Conservation (phyloP, 2,113 vertebrate genomes). For the Orycteropus afer region DNA sequence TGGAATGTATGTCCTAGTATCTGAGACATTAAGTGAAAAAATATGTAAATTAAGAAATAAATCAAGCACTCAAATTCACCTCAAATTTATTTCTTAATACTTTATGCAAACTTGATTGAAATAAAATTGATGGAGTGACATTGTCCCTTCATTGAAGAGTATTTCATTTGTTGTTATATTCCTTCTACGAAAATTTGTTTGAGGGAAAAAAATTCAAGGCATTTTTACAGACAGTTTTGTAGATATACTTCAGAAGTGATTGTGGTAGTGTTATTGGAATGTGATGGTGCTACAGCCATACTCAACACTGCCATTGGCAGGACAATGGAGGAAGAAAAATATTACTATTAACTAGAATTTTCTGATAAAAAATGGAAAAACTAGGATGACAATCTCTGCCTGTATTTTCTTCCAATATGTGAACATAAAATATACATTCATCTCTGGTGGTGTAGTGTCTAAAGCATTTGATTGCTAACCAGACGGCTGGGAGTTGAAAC, state of each 20-base stretch:
- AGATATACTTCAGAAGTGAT: background rate
- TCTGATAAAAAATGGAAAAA: background rate
- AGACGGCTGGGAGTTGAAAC: no score
- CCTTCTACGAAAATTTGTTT: background rate
- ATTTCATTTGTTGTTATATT: background rate
- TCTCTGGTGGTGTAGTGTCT: no score
- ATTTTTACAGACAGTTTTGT: background rate
- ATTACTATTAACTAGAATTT: background rate
- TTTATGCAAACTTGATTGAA: background rate
- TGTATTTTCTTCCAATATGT: background rate
- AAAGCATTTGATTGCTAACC: no score
- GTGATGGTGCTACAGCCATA: background rate
- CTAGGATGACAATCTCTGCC: background rate
- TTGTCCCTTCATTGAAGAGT: background rate
- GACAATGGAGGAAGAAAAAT: background rate
- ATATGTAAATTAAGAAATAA: background rate
- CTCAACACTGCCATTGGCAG: background rate
- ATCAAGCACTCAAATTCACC: background rate
- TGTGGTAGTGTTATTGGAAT: background rate
- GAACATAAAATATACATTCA: background rate
- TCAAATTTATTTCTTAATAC: background rate
- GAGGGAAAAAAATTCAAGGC: background rate
- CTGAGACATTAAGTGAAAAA: background rate
- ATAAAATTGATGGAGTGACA: background rate
- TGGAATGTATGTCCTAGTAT: background rate